Conservation (phyloP, 2,797 vertebrate genomes). For the Sebastolobus alascanus region DNA sequence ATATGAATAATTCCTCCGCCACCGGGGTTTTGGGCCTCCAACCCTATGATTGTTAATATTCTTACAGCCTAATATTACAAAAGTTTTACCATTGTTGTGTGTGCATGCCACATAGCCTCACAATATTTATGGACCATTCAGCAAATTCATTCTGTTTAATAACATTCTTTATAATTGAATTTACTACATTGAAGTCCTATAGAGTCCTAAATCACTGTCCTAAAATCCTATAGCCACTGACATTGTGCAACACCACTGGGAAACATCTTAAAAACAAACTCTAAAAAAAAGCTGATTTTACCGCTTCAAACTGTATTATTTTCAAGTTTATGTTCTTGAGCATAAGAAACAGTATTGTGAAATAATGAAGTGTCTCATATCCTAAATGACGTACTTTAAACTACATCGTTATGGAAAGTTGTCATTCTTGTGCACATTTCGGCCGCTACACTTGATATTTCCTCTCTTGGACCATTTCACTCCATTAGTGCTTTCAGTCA, state of each 20-base stretch:
- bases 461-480: constrained; percentile 25
- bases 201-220: not conserved
- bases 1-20: not conserved
- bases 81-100: too few relatives aligned
- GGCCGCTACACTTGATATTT: constrained; percentile 1
- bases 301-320: not conserved
- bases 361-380: not conserved
- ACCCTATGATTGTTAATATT: too few relatives aligned
- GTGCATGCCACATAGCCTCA: too few relatives aligned
- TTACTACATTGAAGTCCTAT: not conserved
- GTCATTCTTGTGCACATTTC: not conserved
- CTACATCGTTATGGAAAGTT: not conserved
- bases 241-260: not conserved
- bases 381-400: not conserved
- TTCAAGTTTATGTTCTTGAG: not conserved
- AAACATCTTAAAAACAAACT: not conserved
- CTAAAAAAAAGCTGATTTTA: not conserved
- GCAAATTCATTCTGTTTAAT: too few relatives aligned
- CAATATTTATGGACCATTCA: too few relatives aligned
- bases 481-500: constrained; percentile 48
- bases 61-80: too few relatives aligned
- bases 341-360: not conserved
- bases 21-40: too few relatives aligned
- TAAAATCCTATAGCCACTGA: not conserved
- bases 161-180: too few relatives aligned